A percentile compares a stretch with the other conserved stretches of the same genome.
Conservation (phyloP, 2,113 vertebrate genomes). For the Nerophis ophidion region DNA sequence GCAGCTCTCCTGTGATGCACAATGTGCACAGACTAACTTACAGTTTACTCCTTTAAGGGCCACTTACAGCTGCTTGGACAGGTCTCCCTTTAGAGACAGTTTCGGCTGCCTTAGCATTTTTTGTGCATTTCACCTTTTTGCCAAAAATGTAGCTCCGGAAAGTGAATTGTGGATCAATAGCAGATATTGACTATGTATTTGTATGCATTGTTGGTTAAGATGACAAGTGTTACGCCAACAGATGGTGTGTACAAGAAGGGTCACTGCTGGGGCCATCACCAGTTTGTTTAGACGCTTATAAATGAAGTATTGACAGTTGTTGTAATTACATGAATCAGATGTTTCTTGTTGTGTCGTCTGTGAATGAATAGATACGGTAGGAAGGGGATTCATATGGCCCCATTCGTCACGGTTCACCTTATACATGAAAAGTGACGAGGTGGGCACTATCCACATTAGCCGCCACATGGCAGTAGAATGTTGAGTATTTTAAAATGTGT, state of each 20-base stretch:
- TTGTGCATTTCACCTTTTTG: not conserved
- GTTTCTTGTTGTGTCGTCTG: conserved; percentile 13
- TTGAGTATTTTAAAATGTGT: no score
- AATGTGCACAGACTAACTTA: conserved; percentile 66
- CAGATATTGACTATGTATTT: not conserved
- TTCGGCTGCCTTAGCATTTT: conserved; percentile 8
- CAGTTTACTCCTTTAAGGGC: conserved; percentile 64
- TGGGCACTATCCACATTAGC: no score
- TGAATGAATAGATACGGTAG: conserved; percentile 1
- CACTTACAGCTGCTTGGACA: conserved; percentile 45
- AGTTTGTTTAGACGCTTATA: not conserved
- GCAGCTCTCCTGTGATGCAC: conserved; percentile 69
- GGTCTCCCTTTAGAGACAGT: not conserved
- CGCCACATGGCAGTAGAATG: no score
- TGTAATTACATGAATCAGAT: conserved; percentile 10
- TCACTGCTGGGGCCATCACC: conserved; percentile 9
- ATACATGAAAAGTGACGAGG: no score
- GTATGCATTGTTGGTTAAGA: not conserved
- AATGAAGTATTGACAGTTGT: conserved; percentile 9
- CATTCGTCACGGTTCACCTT: no score
- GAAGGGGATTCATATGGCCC: not conserved
- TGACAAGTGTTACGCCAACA: conserved; percentile 41
- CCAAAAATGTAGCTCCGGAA: not conserved
- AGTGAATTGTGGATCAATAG: not conserved
- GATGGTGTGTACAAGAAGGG: conserved; percentile 52